Evolutionary conservation across 2,888 invertebrate genomes (phyloP).

Genomic region (Sinohyriopsis cumingii): DNA sequence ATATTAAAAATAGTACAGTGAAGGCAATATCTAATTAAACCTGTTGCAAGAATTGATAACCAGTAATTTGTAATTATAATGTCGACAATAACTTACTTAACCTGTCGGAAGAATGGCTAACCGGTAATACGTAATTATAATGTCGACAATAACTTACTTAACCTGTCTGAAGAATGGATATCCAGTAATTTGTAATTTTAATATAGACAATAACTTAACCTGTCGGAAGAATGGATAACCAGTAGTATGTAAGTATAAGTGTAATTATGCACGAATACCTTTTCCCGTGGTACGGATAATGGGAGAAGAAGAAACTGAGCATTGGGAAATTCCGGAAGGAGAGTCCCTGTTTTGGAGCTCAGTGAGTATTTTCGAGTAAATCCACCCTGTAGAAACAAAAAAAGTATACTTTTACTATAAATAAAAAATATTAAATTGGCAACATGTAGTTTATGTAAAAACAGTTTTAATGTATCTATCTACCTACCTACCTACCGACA

Average conservation of each 20-base stretch:
- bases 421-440: neutral
- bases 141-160: too few relatives aligned
- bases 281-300: conserved; percentile 56
- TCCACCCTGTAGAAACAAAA: conserved; percentile 54
- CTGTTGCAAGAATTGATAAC: too few relatives aligned
- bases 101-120: too few relatives aligned
- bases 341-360: conserved; percentile 69
- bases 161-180: too few relatives aligned
- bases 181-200: too few relatives aligned
- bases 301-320: conserved; percentile 65
- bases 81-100: too few relatives aligned
- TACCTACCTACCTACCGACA: too few relatives aligned
- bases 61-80: too few relatives aligned
- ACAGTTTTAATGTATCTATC: neutral
- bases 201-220: too few relatives aligned
- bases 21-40: neutral
- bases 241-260: too few relatives aligned
- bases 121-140: too few relatives aligned
- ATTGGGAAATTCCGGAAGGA: conserved; percentile 70
- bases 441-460: neutral
- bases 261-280: conserved; percentile 47
- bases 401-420: neutral
- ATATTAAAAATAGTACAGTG: neutral
- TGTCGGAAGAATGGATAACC: too few relatives aligned
- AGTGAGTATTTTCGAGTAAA: conserved; percentile 69